Evolutionary conservation across 2,797 vertebrate genomes (phyloP).

Genomic region (Sorex maritimensis): DNA sequence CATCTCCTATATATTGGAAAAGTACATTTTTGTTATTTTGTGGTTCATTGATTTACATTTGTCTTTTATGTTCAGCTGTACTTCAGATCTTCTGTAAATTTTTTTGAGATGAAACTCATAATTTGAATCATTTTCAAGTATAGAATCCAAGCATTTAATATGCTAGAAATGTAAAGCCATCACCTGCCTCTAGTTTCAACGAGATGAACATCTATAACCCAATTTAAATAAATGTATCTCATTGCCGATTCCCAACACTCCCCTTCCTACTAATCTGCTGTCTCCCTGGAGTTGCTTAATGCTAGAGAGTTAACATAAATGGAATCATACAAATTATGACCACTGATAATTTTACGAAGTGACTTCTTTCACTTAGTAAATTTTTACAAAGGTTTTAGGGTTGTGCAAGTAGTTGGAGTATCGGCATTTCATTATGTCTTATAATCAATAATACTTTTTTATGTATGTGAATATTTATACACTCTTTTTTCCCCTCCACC

Average conservation of each 20-base stretch:
- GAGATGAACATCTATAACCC: not conserved
- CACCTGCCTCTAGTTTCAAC: not conserved
- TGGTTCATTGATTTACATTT: not conserved
- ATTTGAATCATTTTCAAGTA: not conserved
- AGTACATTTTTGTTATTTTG: not conserved
- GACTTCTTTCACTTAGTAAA: constrained; percentile 7
- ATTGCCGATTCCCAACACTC: not conserved
- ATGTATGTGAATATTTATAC: not conserved
- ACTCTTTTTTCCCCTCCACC: not conserved
- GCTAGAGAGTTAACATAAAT: too few relatives aligned
- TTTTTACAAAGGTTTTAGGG: not conserved
- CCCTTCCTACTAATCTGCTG: not conserved
- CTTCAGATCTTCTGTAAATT: not conserved
- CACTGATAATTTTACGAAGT: not conserved
- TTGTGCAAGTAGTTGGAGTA: not conserved
- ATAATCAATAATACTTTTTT: constrained; percentile 3
- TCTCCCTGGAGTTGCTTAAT: too few relatives aligned
- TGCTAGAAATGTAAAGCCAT: not conserved
- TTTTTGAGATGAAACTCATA: not conserved
- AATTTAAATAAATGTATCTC: not conserved
- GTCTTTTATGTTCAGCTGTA: constrained; percentile 6
- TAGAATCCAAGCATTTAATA: not conserved
- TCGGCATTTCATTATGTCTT: not conserved
- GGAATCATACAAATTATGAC: too few relatives aligned
- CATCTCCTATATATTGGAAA: not conserved